A percentile compares a stretch with the other conserved stretches of the same genome.
Evolutionary conservation across 2,888 invertebrate genomes (phyloP).

Genomic region (Molanna angustata): DNA sequence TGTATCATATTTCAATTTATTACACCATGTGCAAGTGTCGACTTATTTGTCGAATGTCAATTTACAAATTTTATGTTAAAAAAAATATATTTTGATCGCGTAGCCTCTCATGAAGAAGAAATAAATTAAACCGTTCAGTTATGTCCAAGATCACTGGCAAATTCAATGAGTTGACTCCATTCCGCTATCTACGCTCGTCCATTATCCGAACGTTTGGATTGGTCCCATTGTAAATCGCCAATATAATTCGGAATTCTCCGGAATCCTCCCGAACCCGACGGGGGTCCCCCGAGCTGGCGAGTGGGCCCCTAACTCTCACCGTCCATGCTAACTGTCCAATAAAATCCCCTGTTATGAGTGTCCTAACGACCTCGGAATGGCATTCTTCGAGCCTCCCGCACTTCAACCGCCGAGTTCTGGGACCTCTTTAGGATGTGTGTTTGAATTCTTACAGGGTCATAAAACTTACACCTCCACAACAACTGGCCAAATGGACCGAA

Average conservation of each 20-base stretch:
- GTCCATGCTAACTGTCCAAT: conserved; percentile 28
- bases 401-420: background rate
- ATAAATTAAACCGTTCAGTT: too few relatives aligned
- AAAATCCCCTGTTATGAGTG: conserved; percentile 34
- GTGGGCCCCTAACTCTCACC: background rate
- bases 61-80: too few relatives aligned
- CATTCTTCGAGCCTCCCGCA: conserved; percentile 34
- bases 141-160: too few relatives aligned
- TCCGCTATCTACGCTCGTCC: too few relatives aligned
- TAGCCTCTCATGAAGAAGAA: too few relatives aligned
- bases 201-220: too few relatives aligned
- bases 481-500: too few relatives aligned
- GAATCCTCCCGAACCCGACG: background rate
- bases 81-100: too few relatives aligned
- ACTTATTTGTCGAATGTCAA: too few relatives aligned
- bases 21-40: too few relatives aligned
- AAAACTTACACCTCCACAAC: conserved; percentile 10
- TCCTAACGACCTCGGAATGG: conserved; percentile 34
- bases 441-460: conserved; percentile 11
- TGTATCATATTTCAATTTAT: too few relatives aligned
- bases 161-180: too few relatives aligned
- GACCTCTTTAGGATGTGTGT: background rate
- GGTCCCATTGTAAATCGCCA: background rate
- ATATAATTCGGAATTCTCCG: background rate
- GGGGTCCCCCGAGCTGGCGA: background rate